Evolutionary conservation across 2,113 vertebrate genomes (phyloP).

Genomic region (Mungos mungo): DNA sequence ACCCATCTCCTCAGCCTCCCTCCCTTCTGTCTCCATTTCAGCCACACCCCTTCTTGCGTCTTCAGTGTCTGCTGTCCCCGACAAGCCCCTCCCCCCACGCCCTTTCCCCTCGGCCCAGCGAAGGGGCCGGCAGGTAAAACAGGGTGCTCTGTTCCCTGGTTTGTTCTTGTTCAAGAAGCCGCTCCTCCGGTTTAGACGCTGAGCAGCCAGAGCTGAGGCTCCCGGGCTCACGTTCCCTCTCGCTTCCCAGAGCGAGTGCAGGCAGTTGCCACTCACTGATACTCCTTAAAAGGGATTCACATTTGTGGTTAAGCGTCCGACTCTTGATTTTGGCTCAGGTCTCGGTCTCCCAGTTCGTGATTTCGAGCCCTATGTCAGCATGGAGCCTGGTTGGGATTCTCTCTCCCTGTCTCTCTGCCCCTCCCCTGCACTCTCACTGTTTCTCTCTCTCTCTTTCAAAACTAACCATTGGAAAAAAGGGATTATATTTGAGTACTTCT

Average conservation of each 20-base stretch:
- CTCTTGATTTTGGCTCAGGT: no score
- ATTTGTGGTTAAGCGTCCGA: no score
- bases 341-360: no score
- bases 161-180: not conserved
- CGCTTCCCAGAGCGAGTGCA: not conserved
- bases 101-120: not conserved
- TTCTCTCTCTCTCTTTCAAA: no score
- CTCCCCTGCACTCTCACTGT: no score
- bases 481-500: not conserved
- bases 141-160: not conserved
- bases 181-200: not conserved
- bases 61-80: not conserved
- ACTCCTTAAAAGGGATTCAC: not conserved
- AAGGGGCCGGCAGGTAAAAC: not conserved
- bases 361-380: no score
- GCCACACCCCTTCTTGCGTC: not conserved
- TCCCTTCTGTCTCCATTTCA: not conserved
- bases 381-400: no score
- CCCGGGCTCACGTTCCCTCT: no score
- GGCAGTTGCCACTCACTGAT: not conserved
- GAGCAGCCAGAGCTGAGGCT: not conserved
- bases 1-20: not conserved
- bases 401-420: no score
- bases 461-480: no score
- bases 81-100: not conserved